Percentiles rank a stretch among this genome's conserved stretches.
Conservation (phyloP, 30 jellyfish, hydroid and myxozoan genomes). For the Chrysaora quinquecirrha region DNA sequence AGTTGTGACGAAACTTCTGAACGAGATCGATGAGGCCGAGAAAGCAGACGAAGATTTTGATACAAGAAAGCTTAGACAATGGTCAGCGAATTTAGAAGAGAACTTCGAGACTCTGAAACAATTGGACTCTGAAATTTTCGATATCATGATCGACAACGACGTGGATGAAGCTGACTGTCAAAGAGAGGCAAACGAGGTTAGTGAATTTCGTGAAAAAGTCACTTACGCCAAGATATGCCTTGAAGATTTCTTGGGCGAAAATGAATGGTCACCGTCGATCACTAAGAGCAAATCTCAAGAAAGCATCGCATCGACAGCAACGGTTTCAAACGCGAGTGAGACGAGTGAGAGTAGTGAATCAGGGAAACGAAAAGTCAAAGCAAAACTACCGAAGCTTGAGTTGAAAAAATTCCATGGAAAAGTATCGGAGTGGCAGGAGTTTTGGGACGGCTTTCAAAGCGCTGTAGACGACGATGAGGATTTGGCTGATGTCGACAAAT, state of each 20-base stretch:
- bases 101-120: neutral
- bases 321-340: neutral
- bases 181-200: constrained; percentile 18
- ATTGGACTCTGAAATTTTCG: constrained; percentile 18
- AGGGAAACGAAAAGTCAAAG: no score
- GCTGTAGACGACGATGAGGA: constrained; percentile 33
- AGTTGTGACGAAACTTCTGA: constrained; percentile 5
- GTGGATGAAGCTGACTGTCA: constrained; percentile 3
- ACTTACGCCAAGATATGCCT: constrained; percentile 4
- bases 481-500: constrained; percentile 40
- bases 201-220: constrained; percentile 7
- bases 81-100: constrained; percentile 6
- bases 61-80: neutral
- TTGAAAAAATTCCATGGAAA: constrained; percentile 37
- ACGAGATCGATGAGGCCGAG: constrained; percentile 17
- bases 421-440: constrained; percentile 40
- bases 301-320: neutral
- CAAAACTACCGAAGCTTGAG: constrained; percentile 20
- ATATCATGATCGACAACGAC: constrained; percentile 5
- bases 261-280: no score
- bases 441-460: constrained; percentile 52
- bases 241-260: neutral
- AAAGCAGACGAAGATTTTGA: constrained; percentile 8
- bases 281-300: no score
- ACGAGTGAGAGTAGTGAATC: no score